Evolutionary conservation across 2,888 invertebrate genomes (phyloP), one percentile per base, ranked within the genome.

Genomic region (Zygothrica quintamaculata): DNA sequence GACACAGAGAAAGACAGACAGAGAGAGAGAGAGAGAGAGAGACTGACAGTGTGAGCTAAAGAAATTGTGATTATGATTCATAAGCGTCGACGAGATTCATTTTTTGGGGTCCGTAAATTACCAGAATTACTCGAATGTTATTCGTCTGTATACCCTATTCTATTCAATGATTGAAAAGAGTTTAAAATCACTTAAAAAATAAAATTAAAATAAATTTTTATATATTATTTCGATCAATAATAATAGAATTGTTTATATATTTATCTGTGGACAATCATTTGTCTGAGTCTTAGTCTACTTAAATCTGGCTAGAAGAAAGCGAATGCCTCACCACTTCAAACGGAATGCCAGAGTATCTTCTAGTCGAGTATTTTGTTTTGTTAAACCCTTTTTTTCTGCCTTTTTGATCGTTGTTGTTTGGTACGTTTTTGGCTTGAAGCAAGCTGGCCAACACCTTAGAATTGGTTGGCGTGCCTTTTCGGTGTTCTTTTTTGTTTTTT

Each of bases 31-130:
- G 34, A 13, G 15, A 12, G n/a, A 31, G 7, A 46, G 25, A 36
- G n/a, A n/a, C 48, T 18, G 53, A 37, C 33, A 22, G 58, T 9
- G 39, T 15, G 60, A 47, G 29, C 42, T 43, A 36, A 64, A 74
- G 57, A 80, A 76, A 74, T 69, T 74, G 66, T 74, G 82, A 82
- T 87, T 82, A 82, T 84, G 87, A 81, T 76, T 81, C 80, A 81
- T 81, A 84, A 84, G 82, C 69, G 62, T 56, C 61, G 61, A 74
- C 43, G 59, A 56, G 50, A 36, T 65, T 55, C 39, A 15, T 59
- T 62, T n/a, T 68, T 55, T 40, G 58, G 69, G 64, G 44, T 66
- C 48, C 65, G 69, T 72, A 86, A 88, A 87, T 88, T 87, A 79
- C 84, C 84, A 58, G 81, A 87, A 84, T 87, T 87, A 86, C 79